Conservation (phyloP, 2,113 vertebrate species). For the Apteryx mantelli region DNA sequence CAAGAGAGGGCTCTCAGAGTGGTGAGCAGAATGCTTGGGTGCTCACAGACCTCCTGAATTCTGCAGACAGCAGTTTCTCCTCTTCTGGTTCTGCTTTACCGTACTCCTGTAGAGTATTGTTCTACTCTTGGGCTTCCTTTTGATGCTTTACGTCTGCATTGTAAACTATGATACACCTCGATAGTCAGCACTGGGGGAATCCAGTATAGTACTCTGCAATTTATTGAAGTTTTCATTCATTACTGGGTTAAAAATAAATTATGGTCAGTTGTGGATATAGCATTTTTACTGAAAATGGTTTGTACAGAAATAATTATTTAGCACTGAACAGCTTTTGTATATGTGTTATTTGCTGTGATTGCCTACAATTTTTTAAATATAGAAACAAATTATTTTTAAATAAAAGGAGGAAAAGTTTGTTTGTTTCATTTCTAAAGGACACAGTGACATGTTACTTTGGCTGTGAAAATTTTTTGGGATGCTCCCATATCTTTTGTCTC, state of each 20-base stretch:
- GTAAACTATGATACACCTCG: rapidly evolving
- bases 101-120: rapidly evolving
- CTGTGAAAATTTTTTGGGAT: not conserved
- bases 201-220: not conserved
- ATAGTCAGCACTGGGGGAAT: not conserved
- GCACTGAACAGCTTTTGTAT: not conserved
- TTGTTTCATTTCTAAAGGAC: not conserved
- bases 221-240: not conserved
- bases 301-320: constrained; percentile 19
- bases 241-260: constrained; percentile 22
- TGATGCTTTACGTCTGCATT: rapidly evolving
- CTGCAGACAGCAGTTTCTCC: rapidly evolving
- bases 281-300: constrained; percentile 42
- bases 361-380: not conserved
- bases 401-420: not conserved
- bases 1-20: not conserved
- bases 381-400: not conserved
- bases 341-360: not conserved
- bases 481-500: not conserved
- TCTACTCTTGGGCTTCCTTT: not conserved
- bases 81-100: not conserved
- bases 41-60: rapidly evolving
- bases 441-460: not conserved
- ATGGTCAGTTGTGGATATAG: not conserved
- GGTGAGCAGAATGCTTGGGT: not conserved